Base-by-base conservation (phyloP, 2,888 invertebrate genomes). In the Bellardia pandia region DNA sequence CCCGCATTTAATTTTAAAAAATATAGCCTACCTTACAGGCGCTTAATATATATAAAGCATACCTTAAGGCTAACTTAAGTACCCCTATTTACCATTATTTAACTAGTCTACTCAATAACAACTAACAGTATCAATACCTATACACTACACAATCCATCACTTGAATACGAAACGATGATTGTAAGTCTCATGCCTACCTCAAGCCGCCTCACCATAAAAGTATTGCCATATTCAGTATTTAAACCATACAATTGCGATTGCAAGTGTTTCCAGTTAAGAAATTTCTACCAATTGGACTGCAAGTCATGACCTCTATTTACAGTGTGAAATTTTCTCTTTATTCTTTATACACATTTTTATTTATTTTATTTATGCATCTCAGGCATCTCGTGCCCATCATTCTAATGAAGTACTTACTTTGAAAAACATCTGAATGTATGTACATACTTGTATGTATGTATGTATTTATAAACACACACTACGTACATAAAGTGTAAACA, bases 231-330 rank as follows among this genome's bases (percentile, higher is more conserved):
- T 71, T 33, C 42, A 72, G 45, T 71, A 51, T 64, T 64, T 64
- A n/a, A 45, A 64, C 33, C 42, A 33, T 14, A 62, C 62, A 37
- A 62, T 37, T 37, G 33, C 14, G 23, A 56, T 3, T 53, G 30
- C 51, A 11, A 53, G 42, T 33, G 16, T 78, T 69, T 69, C 8
- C 30, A 45, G 33, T 48, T 33, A 74, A 60, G 48, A 51, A 53
- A 69, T 83, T 71, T 11, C 42, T 69, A 45, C 56, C 62, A 83
- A 64, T 77, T 77, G 53, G 14, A 64, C 77, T 77, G 83, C 76
- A 77, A 71, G 77, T 83, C 71, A 83, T 83, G 71, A 72, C 71
- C 83, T 77, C 77, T 77, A 69, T 62, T 48, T 66, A 75, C 14
- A 80, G 62, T 74, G 75, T 80, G 72, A 85, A 33, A 75, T 23